Percentiles rank a stretch among this genome's conserved stretches.
Conservation (phyloP, 2,888 invertebrate species). For the Pomacea canaliculata region DNA sequence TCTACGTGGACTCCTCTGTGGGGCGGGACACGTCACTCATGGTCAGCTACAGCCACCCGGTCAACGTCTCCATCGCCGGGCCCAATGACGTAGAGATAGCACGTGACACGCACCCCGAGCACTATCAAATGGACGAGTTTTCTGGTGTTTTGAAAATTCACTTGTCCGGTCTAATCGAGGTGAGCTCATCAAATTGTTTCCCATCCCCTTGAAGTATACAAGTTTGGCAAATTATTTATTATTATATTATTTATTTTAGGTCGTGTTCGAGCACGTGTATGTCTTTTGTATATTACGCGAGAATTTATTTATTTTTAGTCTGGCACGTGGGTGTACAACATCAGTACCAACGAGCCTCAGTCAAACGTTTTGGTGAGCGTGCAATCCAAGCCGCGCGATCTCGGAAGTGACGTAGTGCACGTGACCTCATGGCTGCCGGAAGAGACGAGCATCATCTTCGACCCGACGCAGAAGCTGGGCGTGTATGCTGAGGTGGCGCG, state of each 20-base stretch:
- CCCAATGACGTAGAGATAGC: conserved; percentile 23
- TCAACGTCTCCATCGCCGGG: conserved; percentile 28
- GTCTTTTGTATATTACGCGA: too few relatives aligned
- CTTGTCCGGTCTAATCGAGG: conserved; percentile 18
- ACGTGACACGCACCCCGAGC: conserved; percentile 3
- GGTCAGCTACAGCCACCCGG: conserved; percentile 31
- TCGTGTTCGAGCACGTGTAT: too few relatives aligned
- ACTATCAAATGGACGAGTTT: conserved; percentile 4
- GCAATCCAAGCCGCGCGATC: conserved; percentile 34
- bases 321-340: conserved; percentile 36
- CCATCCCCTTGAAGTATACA: too few relatives aligned
- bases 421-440: conserved; percentile 31
- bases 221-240: too few relatives aligned
- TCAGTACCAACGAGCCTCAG: conserved; percentile 27
- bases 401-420: conserved; percentile 28
- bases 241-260: too few relatives aligned
- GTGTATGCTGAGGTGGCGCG: conserved; percentile 37
- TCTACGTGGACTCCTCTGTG: conserved; percentile 39
- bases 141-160: conserved; percentile 9
- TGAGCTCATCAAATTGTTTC: conserved; percentile 1
- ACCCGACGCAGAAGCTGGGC: conserved; percentile 29
- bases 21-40: conserved; percentile 40
- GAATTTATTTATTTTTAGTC: conserved; percentile 1
- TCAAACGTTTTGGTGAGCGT: conserved; percentile 28
- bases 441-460: conserved; percentile 26